A percentile compares a stretch with the other conserved stretches of the same genome.
Evolutionary conservation across 2,113 vertebrate species (phyloP).

Genomic region (Pollimyrus isidori): DNA sequence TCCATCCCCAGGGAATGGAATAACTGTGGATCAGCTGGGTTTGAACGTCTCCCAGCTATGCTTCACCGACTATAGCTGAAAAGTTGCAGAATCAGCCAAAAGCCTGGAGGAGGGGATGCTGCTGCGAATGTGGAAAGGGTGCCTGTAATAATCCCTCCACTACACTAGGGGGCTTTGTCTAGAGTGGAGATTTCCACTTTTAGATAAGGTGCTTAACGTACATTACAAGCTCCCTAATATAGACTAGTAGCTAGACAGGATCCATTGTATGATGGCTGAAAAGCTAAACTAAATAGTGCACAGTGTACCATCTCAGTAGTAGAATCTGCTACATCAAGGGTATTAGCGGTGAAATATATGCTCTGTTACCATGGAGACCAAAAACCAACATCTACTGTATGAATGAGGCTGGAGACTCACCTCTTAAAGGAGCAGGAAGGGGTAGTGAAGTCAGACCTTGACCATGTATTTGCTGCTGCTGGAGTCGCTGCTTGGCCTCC

Average conservation of each 20-base stretch:
- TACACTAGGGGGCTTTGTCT: conserved; percentile 14
- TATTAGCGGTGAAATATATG: conserved; percentile 15
- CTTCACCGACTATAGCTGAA: not conserved
- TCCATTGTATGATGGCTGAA: conserved; percentile 29
- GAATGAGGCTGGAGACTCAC: conserved; percentile 49
- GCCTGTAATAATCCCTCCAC: conserved; percentile 1
- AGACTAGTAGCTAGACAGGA: conserved; percentile 41
- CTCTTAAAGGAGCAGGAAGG: conserved; percentile 88
- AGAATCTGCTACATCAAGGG: not conserved
- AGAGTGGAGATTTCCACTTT: conserved; percentile 12
- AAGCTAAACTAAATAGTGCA: conserved; percentile 25
- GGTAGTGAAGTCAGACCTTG: conserved; percentile 88
- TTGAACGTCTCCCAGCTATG: not conserved
- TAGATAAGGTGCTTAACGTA: not conserved
- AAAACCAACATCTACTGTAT: conserved; percentile 53
- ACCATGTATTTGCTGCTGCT: conserved; percentile 91
- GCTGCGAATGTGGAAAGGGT: not conserved
- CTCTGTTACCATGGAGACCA: conserved; percentile 62
- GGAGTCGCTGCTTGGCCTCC: conserved; percentile 95
- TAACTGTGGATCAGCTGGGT: not conserved
- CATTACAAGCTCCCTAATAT: not conserved
- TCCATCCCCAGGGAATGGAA: not conserved
- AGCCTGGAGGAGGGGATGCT: not conserved
- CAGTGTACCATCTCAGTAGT: not conserved
- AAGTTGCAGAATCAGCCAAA: not conserved